These are phyloP conservation scores for Phyto melanocephala DNA, from an alignment of 2,888 invertebrate species.

Conservation along the genomic window DNA sequence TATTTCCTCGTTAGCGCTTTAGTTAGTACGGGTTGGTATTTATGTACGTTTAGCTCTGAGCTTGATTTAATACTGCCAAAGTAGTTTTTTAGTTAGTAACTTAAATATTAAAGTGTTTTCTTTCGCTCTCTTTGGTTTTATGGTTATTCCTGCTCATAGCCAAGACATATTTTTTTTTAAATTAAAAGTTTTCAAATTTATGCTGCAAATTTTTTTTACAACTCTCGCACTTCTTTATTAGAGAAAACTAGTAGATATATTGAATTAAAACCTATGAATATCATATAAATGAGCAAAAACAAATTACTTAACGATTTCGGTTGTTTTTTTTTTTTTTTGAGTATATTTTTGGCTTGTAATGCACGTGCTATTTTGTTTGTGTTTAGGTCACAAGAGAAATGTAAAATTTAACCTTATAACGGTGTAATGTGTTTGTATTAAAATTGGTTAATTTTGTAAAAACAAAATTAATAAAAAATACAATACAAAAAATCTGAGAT, in stretches of 20 bases:
- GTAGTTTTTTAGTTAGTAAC: slow-evolving; percentile 13
- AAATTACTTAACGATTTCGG: background rate
- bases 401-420: slow-evolving; percentile 15
- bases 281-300: slow-evolving; percentile 1
- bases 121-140: background rate
- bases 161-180: background rate
- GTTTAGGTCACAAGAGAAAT: slow-evolving; percentile 5
- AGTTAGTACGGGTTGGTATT: background rate
- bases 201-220: slow-evolving; percentile 4
- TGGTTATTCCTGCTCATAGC: background rate
- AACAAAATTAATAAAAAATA: no score
- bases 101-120: slow-evolving; percentile 20
- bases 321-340: background rate
- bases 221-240: background rate
- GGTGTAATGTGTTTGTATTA: no score
- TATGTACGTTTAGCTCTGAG: slow-evolving; percentile 2
- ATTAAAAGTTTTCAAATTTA: background rate
- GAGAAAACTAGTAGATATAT: background rate
- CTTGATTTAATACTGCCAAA: slow-evolving; percentile 8
- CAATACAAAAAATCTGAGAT: no score
- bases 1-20: slow-evolving; percentile 34
- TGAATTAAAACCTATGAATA: background rate
- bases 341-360: slow-evolving; percentile 10
- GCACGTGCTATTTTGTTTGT: slow-evolving; percentile 27
- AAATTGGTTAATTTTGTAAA: no score